A percentile compares a stretch with the other conserved stretches of the same genome.
Conservation (phyloP, 2,888 invertebrate species). For the Himalopsyche japonica region DNA sequence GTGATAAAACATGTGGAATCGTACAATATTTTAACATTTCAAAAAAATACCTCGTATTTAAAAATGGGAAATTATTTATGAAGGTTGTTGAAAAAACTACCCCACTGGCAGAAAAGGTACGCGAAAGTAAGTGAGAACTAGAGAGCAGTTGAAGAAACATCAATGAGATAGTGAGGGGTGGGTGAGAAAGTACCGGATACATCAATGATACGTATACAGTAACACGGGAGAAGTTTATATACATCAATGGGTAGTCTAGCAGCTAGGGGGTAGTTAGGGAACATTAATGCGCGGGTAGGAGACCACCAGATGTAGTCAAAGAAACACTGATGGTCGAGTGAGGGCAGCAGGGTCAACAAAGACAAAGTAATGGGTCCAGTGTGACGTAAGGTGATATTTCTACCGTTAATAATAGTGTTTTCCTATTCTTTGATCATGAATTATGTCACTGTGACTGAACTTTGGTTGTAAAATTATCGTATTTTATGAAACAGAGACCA, state of each 20-base stretch:
- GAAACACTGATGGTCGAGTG: not conserved
- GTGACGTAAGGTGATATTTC: not conserved
- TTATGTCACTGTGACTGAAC: not conserved
- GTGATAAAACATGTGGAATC: too few relatives aligned
- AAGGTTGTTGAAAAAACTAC: not conserved
- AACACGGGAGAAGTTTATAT: not conserved
- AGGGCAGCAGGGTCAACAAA: not conserved
- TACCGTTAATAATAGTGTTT: not conserved
- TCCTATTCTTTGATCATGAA: not conserved
- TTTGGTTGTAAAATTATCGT: too few relatives aligned
- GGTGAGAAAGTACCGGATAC: not conserved
- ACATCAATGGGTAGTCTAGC: not conserved
- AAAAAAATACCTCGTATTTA: too few relatives aligned
- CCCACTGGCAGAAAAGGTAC: not conserved
- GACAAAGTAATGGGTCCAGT: not conserved
- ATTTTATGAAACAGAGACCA: too few relatives aligned
- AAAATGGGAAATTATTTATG: too few relatives aligned
- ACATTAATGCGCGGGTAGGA: not conserved
- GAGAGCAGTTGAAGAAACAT: not conserved
- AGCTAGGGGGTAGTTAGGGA: not conserved
- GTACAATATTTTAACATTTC: too few relatives aligned
- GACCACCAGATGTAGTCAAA: not conserved
- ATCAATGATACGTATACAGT: not conserved
- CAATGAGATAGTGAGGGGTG: not conserved
- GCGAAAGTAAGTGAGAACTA: not conserved